Evolutionary conservation across 1,140 invertebrate species (phyloP).

Genomic region (Heliconius nattereri): DNA sequence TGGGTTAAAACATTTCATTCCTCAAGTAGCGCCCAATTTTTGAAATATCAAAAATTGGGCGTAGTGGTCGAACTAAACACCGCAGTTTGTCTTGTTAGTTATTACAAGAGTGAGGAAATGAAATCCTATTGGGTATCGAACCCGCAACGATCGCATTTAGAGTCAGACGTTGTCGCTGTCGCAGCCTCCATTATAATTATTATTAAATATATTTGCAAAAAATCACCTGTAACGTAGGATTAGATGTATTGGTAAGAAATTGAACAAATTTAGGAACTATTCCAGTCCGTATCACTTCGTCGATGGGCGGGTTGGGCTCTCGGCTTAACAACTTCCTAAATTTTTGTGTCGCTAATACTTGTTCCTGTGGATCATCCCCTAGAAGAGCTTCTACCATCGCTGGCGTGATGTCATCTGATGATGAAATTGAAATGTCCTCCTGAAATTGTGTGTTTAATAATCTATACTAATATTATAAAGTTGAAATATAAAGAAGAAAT

Average conservation of each 20-base stretch:
- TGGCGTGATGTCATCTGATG: slow-evolving; percentile 83
- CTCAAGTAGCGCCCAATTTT: no score
- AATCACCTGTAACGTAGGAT: slow-evolving; percentile 92
- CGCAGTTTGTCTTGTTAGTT: no score
- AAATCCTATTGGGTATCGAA: no score
- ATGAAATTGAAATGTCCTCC: slow-evolving; percentile 59
- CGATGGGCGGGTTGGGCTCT: slow-evolving; percentile 98
- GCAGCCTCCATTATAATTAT: no score
- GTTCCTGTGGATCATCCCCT: slow-evolving; percentile 89
- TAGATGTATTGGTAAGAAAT: slow-evolving; percentile 92
- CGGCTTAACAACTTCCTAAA: slow-evolving; percentile 96
- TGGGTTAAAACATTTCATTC: no score
- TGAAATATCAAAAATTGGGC: no score
- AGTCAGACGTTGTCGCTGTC: no score
- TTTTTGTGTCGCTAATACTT: slow-evolving; percentile 95
- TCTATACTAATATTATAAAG: background rate
- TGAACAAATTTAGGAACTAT: slow-evolving; percentile 98
- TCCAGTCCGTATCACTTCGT: slow-evolving; percentile 98
- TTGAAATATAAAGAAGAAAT: no score
- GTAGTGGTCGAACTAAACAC: no score
- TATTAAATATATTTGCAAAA: background rate
- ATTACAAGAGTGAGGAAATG: no score
- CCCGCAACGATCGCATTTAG: no score
- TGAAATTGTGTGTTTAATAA: background rate
- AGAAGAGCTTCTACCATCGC: slow-evolving; percentile 94